Base-by-base conservation (phyloP, 2,113 vertebrate genomes). In the Centropus bengalensis region DNA sequence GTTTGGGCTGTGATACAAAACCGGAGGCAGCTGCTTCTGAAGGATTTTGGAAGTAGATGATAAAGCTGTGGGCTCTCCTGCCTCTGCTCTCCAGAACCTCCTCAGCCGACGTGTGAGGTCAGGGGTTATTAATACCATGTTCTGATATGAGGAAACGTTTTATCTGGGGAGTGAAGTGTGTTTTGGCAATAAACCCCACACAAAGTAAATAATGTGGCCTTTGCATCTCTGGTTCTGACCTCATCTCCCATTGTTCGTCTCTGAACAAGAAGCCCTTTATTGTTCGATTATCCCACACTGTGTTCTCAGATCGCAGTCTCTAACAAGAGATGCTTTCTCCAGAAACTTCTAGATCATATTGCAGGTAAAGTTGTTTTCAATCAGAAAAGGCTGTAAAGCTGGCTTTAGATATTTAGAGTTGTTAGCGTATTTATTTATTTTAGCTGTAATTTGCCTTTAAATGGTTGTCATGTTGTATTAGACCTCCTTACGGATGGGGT, bases 141-240 rank as follows among this genome's bases (percentile, higher is more conserved):
- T 82, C 32, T 70, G 73, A 52, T 94, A 66, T 2, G 13, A 88
- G 76, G 56, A 36, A 14, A 87, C 70, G 51, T 75, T 80, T 89
- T 95, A 88, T 88, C 87, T 88, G 56, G 52, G 67, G 51, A 88
- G 71, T 68, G 60, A 82, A 92, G 73, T 82, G 58, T 92, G 55
- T 91, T 89, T 88, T 77, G 84, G 59, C 79, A 82, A 7, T 63
- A 70, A 94, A 38, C 59, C 28, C 30, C 33, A 44, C 71, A 69
- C 55, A 86, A 59, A 84, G 32, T 68, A 94, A 92, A 87, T 85
- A 52, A 26, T 1, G 2, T 81, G 67, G 44, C 59, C 59, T 86
- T 94, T 83, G 10, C 33, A 0, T 66, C 62, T 91, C 42, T 69
- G 9, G 40, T 58, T 91, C 63, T 96, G 84, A 73, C 81, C 58